phyloP scores from a whole-genome alignment of 2,888 invertebrate species.

The Odontocolon sp. region DNA sequence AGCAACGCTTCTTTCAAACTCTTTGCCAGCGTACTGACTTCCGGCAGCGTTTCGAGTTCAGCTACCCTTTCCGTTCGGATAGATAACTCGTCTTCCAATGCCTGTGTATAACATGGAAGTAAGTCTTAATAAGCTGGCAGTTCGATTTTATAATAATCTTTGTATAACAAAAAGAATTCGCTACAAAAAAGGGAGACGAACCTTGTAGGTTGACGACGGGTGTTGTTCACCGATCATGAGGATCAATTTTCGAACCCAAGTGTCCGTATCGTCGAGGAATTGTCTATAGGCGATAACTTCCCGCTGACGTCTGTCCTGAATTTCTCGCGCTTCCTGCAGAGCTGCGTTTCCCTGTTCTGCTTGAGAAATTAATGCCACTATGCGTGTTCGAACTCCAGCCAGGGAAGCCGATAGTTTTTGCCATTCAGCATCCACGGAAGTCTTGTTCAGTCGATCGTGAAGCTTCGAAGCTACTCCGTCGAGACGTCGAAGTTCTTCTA shows the following conservation, averaged over 20 bases:
- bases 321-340: conserved; percentile 82
- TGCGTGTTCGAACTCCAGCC: conserved; percentile 84
- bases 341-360: conserved; percentile 86
- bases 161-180: neutral
- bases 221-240: conserved; percentile 68
- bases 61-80: conserved; percentile 71
- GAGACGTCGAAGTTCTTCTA: conserved; percentile 86
- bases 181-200: conserved; percentile 55
- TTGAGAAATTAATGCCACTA: conserved; percentile 86
- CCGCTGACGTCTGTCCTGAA: conserved; percentile 82
- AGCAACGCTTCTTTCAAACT: conserved; percentile 73
- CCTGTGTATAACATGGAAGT: conserved; percentile 64
- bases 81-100: conserved; percentile 74
- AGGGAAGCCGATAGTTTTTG: conserved; percentile 83
- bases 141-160: conserved; percentile 1
- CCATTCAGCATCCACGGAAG: conserved; percentile 86
- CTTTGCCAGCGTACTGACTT: conserved; percentile 73
- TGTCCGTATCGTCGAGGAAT: conserved; percentile 76
- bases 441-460: conserved; percentile 84
- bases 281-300: conserved; percentile 81
- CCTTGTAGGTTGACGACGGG: conserved; percentile 68
- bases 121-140: neutral
- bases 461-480: conserved; percentile 86
- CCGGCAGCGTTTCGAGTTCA: conserved; percentile 75
- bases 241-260: conserved; percentile 73